Percentiles rank a stretch among this genome's conserved stretches.
Conservation (phyloP, 2,797 vertebrate species). For the Eupleurogrammus muticus region DNA sequence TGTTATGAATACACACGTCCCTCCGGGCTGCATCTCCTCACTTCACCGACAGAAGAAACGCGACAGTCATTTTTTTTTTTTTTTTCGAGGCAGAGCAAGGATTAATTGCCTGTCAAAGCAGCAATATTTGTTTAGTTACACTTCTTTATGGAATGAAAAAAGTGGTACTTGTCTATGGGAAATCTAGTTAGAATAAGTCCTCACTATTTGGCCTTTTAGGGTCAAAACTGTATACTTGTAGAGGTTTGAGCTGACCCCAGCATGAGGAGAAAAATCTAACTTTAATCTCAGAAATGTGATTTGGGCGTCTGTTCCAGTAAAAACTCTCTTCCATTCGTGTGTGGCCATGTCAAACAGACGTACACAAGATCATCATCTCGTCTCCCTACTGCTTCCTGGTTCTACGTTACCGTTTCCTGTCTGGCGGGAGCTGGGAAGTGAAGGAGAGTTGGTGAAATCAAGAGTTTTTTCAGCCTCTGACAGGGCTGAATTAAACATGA, state of each 20-base stretch:
- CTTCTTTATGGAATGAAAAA: not conserved
- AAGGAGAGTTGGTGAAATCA: constrained; percentile 29
- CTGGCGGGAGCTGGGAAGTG: constrained; percentile 19
- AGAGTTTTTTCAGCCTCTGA: constrained; percentile 11
- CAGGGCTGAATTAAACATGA: constrained; percentile 42
- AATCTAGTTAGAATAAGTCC: constrained; percentile 8
- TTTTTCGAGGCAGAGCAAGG: constrained; percentile 32
- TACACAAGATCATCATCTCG: too few species aligned
- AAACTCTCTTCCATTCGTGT: constrained; percentile 22
- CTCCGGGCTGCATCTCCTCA: constrained; percentile 41
- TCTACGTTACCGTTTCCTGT: constrained; percentile 37
- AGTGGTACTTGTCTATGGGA: constrained; percentile 18
- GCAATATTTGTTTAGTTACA: constrained; percentile 33
- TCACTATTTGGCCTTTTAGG: not conserved
- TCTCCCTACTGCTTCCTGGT: not conserved
- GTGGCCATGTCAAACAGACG: not conserved
- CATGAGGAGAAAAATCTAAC: not conserved
- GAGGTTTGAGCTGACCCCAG: too few species aligned
- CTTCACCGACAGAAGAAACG: constrained; percentile 49
- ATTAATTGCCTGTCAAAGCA: constrained; percentile 23
- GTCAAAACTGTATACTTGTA: constrained; percentile 21
- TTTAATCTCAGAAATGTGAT: constrained; percentile 2
- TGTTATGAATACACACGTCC: constrained; percentile 64
- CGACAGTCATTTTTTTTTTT: constrained; percentile 25
- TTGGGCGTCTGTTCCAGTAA: constrained; percentile 34